These are phyloP conservation scores for Meriones unguiculatus DNA, from an alignment of 2,113 vertebrate genomes.

Conservation along the genomic window DNA sequence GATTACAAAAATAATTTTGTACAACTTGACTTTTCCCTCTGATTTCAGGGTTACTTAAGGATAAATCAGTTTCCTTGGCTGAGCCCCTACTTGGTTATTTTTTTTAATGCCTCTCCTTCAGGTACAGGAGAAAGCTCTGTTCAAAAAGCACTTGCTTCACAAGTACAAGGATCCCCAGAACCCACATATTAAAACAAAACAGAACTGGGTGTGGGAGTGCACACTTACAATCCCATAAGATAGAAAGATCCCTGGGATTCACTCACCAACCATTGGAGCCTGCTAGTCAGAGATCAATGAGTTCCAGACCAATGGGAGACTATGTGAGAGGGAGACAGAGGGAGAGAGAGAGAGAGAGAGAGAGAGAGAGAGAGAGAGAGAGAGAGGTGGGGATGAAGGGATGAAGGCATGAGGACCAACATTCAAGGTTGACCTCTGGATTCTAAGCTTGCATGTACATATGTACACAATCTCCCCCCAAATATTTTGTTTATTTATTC, in stretches of 20 bases:
- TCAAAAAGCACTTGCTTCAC: neutral
- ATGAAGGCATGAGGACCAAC: neutral
- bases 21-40: neutral
- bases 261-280: neutral
- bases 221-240: neutral
- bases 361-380: too few relatives aligned
- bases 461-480: neutral
- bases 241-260: neutral
- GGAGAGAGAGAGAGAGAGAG: too few relatives aligned
- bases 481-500: neutral
- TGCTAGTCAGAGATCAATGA: neutral
- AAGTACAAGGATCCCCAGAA: neutral
- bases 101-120: neutral
- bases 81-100: neutral
- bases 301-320: neutral
- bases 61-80: neutral
- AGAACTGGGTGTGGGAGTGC: neutral
- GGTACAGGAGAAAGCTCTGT: neutral
- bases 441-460: neutral
- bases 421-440: neutral
- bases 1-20: neutral
- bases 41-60: neutral
- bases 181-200: neutral
- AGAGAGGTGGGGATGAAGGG: too few relatives aligned
- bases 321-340: neutral